A percentile compares a stretch with the other conserved stretches of the same genome.
Conservation (phyloP, 2,888 invertebrate genomes). For the Bugulina stolonifera region DNA sequence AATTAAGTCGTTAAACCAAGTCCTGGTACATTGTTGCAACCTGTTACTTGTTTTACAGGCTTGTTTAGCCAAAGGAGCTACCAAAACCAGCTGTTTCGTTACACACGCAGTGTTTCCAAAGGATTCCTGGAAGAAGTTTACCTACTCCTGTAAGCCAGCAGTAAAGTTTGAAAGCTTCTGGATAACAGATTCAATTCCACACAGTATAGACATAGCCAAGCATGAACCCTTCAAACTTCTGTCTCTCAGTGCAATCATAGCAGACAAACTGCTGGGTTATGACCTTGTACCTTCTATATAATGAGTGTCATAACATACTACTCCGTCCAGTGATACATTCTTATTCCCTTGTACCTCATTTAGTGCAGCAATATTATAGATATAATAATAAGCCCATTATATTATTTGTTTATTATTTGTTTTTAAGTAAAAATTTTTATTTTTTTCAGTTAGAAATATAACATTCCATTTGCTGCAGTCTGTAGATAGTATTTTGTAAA, state of each 20-base stretch:
- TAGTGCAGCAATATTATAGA: too few relatives aligned
- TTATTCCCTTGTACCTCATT: too few relatives aligned
- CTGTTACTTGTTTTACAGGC: constrained; percentile 38
- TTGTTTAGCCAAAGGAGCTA: constrained; percentile 43
- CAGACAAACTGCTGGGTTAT: constrained; percentile 46
- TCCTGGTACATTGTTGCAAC: background rate
- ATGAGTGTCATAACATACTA: too few relatives aligned
- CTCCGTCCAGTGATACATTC: too few relatives aligned
- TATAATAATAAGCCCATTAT: too few relatives aligned
- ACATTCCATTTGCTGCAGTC: too few relatives aligned
- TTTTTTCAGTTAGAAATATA: too few relatives aligned
- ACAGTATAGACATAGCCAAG: constrained; percentile 44
- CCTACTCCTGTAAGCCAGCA: constrained; percentile 30
- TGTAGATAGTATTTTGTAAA: too few relatives aligned
- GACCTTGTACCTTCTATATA: constrained; percentile 36
- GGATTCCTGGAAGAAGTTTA: constrained; percentile 49
- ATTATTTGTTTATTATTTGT: too few relatives aligned
- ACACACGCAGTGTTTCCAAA: constrained; percentile 54
- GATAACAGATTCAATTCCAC: constrained; percentile 53
- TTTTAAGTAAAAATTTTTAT: too few relatives aligned
- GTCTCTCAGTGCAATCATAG: constrained; percentile 45
- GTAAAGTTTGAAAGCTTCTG: constrained; percentile 49
- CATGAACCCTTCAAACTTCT: constrained; percentile 49
- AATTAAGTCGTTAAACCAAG: too few relatives aligned
- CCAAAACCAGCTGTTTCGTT: constrained; percentile 48